Conservation (phyloP, 2,797 vertebrate genomes). For the Artibeus jamaicensis region DNA sequence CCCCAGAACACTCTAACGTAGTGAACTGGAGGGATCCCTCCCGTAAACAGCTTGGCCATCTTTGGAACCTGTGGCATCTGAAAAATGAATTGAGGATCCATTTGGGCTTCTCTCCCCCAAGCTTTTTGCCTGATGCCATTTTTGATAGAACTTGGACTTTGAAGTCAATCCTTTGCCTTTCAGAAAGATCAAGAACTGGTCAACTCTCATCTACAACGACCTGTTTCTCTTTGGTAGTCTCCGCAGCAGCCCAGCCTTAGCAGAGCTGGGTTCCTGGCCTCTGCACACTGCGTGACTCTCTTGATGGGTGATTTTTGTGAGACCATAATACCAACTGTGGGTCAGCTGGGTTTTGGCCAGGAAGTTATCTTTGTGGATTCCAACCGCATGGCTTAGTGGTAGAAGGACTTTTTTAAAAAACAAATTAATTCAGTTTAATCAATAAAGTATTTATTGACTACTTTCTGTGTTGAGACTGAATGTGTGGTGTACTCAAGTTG, state of each 20-base stretch:
- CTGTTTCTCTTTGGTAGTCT: slow-evolving; percentile 45
- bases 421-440: slow-evolving; percentile 76
- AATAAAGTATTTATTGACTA: slow-evolving; percentile 80
- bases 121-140: slow-evolving; percentile 59
- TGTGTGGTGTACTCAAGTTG: slow-evolving; percentile 32
- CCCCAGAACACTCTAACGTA: slow-evolving; percentile 63
- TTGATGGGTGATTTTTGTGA: slow-evolving; percentile 50
- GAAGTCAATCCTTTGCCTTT: slow-evolving; percentile 55
- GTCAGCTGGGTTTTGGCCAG: slow-evolving; percentile 66
- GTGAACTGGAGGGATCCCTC: slow-evolving; percentile 58
- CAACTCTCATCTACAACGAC: not conserved
- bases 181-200: slow-evolving; percentile 69
- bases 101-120: slow-evolving; percentile 40
- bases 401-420: slow-evolving; percentile 61
- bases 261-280: slow-evolving; percentile 48
- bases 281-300: slow-evolving; percentile 58
- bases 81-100: slow-evolving; percentile 9
- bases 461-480: slow-evolving; percentile 63
- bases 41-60: slow-evolving; percentile 34
- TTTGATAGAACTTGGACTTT: slow-evolving; percentile 53
- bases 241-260: slow-evolving; percentile 47
- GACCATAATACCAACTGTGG: slow-evolving; percentile 23
- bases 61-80: slow-evolving; percentile 30
- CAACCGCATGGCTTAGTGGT: slow-evolving; percentile 77
- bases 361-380: slow-evolving; percentile 74